Percentiles rank a stretch among this genome's conserved stretches.
phyloP scores from a whole-genome alignment of 92 coral and sea anemone species.

The Phenganax stokvisi region DNA sequence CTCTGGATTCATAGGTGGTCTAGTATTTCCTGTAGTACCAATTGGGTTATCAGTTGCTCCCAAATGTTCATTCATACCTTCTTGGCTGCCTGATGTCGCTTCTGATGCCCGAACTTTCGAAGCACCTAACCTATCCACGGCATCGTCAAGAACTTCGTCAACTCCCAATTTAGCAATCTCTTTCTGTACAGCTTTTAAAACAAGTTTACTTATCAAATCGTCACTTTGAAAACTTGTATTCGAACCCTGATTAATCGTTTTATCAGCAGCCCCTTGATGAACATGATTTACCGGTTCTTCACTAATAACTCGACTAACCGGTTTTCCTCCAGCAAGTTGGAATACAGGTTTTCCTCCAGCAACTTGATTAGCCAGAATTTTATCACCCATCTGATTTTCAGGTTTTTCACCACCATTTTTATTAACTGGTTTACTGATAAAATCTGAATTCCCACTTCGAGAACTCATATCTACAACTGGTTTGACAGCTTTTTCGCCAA shows the following conservation, averaged over 20 bases:
- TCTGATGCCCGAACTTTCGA: neutral
- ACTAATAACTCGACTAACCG: neutral
- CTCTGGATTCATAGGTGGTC: too few relatives aligned
- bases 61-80: neutral
- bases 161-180: constrained; percentile 12
- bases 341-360: neutral
- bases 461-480: too few relatives aligned
- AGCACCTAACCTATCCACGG: neutral
- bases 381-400: too few relatives aligned
- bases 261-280: neutral
- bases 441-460: too few relatives aligned
- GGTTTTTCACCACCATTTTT: neutral
- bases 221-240: neutral
- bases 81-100: neutral
- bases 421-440: neutral
- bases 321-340: neutral
- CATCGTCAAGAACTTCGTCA: neutral
- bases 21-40: too few relatives aligned
- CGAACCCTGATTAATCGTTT: neutral
- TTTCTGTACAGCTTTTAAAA: constrained; percentile 9
- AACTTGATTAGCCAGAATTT: too few relatives aligned
- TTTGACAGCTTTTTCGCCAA: too few relatives aligned
- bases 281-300: neutral
- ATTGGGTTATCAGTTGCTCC: too few relatives aligned
- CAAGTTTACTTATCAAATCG: neutral